Percentiles rank a stretch among this genome's conserved stretches.
phyloP scores from a whole-genome alignment of 2,797 vertebrate species.

The Falco rusticolus region DNA sequence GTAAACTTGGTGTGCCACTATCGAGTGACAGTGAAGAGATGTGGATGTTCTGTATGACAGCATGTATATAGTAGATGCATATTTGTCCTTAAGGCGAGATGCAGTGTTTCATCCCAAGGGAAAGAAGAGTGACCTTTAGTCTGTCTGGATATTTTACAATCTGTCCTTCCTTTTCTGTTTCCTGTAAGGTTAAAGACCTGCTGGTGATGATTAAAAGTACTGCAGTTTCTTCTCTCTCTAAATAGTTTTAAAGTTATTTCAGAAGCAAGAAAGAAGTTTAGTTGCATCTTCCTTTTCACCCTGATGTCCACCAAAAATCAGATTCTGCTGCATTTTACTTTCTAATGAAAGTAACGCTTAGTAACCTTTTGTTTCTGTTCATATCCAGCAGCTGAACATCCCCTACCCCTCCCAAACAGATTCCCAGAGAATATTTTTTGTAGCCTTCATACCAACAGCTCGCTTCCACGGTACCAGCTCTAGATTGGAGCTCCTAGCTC shows the following conservation, averaged over 20 bases:
- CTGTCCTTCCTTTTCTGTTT: constrained; percentile 62
- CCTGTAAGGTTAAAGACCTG: constrained; percentile 66
- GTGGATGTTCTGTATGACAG: constrained; percentile 53
- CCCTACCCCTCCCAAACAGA: not conserved
- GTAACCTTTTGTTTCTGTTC: constrained; percentile 9
- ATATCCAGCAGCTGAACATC: not conserved
- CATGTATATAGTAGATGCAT: constrained; percentile 43
- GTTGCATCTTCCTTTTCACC: constrained; percentile 29
- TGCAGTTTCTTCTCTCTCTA: constrained; percentile 33
- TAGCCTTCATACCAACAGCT: not conserved
- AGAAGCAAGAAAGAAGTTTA: constrained; percentile 23
- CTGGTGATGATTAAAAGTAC: constrained; percentile 64
- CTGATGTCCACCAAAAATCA: constrained; percentile 4
- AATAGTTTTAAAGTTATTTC: constrained; percentile 38
- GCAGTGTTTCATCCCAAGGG: constrained; percentile 23
- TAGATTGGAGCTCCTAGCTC: not conserved
- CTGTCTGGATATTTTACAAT: constrained; percentile 48
- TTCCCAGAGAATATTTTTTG: not conserved
- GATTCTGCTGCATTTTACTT: not conserved
- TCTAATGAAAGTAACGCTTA: not conserved
- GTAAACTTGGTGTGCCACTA: constrained; percentile 26
- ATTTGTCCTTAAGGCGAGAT: constrained; percentile 38
- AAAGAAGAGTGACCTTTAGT: constrained; percentile 61
- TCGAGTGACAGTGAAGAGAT: constrained; percentile 26
- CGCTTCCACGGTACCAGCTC: not conserved